phyloP scores from a whole-genome alignment of 2,113 vertebrate species.

The Mystacornis crossleyi region DNA sequence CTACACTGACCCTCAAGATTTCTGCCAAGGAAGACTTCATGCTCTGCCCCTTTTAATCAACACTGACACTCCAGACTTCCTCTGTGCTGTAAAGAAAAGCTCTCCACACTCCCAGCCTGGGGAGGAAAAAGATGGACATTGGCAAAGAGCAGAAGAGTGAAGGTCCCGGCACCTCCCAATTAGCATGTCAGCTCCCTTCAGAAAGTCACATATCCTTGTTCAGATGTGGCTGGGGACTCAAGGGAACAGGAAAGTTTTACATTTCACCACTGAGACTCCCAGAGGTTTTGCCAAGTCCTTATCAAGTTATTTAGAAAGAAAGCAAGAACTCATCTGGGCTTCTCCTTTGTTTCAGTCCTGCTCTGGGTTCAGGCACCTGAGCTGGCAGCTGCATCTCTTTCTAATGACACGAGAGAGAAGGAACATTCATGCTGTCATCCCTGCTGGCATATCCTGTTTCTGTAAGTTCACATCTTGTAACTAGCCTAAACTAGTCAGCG shows the following conservation, averaged over 20 bases:
- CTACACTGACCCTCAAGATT: rapidly evolving
- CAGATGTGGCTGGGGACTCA: neutral
- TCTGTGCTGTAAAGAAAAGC: neutral
- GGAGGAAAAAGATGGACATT: neutral
- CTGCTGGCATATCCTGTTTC: constrained; percentile 54
- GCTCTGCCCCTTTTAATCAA: neutral
- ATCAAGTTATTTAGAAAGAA: constrained; percentile 50
- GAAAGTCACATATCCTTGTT: constrained; percentile 2
- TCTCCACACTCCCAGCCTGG: rapidly evolving
- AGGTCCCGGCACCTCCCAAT: neutral
- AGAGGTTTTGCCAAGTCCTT: constrained; percentile 44
- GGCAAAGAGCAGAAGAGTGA: neutral
- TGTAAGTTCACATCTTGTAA: constrained; percentile 9
- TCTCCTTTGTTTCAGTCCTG: constrained; percentile 37
- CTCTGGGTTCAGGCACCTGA: constrained; percentile 31
- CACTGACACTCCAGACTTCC: neutral
- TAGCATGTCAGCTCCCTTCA: neutral
- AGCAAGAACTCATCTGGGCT: constrained; percentile 13
- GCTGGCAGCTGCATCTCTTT: constrained; percentile 39
- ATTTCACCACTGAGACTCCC: constrained; percentile 29
- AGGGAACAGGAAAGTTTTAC: constrained; percentile 13
- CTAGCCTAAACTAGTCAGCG: neutral
- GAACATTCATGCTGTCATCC: constrained; percentile 26
- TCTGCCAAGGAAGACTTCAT: neutral
- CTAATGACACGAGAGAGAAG: constrained; percentile 12